Percentiles rank a stretch among this genome's conserved stretches.
These are phyloP conservation scores for Egretta garzetta DNA, from an alignment of 2,113 vertebrate genomes.

Conservation along the genomic window DNA sequence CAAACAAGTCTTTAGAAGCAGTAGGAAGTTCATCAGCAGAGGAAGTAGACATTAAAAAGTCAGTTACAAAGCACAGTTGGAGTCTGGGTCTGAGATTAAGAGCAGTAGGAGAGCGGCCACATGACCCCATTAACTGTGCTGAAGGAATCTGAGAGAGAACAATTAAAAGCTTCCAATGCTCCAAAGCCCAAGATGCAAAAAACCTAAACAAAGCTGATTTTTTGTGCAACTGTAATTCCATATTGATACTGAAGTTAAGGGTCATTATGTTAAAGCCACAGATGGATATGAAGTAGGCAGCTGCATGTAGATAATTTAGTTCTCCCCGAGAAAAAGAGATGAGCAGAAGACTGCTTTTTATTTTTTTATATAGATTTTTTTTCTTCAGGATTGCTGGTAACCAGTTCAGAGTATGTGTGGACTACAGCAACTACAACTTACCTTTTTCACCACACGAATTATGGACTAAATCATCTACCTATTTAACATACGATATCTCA, in stretches of 20 bases:
- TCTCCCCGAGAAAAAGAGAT: neutral
- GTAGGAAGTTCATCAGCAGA: constrained; percentile 54
- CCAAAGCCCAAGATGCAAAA: neutral
- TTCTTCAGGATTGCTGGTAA: neutral
- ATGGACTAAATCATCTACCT: neutral
- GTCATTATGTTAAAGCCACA: constrained; percentile 20
- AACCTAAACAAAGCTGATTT: neutral
- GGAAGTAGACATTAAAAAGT: constrained; percentile 42
- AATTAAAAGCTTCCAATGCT: constrained; percentile 47
- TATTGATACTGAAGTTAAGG: neutral
- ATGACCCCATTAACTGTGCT: constrained; percentile 61
- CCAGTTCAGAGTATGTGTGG: neutral
- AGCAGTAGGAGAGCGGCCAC: constrained; percentile 59
- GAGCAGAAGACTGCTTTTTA: neutral
- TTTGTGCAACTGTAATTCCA: constrained; percentile 5
- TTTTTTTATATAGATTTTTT: neutral
- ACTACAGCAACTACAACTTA: neutral
- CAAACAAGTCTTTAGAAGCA: constrained; percentile 34
- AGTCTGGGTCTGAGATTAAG: constrained; percentile 43
- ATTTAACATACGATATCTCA: neutral
- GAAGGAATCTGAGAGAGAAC: constrained; percentile 33
- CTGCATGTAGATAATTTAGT: neutral
- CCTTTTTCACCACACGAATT: neutral
- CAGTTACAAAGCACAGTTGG: constrained; percentile 52
- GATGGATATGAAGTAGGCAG: constrained; percentile 21